Evolutionary conservation across 1,140 invertebrate species (phyloP).

Genomic region (Teleogryllus occipitalis): DNA sequence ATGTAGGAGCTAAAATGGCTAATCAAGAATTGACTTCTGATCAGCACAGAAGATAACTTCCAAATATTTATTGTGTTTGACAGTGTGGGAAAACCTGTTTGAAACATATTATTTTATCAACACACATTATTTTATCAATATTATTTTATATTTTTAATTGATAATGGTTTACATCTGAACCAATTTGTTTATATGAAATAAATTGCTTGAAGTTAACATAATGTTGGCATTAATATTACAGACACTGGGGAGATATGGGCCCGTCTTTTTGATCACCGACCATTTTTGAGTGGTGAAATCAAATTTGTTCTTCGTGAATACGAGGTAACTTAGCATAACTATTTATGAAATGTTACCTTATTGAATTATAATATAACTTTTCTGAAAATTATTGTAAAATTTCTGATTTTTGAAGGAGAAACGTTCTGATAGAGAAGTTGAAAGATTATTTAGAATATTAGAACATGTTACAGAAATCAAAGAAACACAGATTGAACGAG

Average conservation of each 20-base stretch:
- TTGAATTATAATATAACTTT: slow-evolving; percentile 11
- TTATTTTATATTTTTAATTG: too few species aligned
- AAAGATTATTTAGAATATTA: slow-evolving; percentile 64
- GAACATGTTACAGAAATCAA: slow-evolving; percentile 69
- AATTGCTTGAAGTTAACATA: too few species aligned
- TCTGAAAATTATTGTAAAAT: slow-evolving; percentile 11
- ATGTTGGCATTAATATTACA: slow-evolving; percentile 32
- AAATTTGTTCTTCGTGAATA: slow-evolving; percentile 73
- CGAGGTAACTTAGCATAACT: slow-evolving; percentile 48
- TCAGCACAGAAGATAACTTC: too few species aligned
- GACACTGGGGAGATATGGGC: slow-evolving; percentile 74
- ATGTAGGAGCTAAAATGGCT: too few species aligned
- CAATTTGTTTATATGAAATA: too few species aligned
- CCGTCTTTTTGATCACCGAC: slow-evolving; percentile 74
- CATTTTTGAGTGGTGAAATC: slow-evolving; percentile 75
- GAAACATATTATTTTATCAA: too few species aligned
- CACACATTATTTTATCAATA: too few species aligned
- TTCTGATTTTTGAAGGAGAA: slow-evolving; percentile 46
- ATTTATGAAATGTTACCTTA: background rate
- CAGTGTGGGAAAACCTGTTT: too few species aligned
- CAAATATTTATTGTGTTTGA: too few species aligned
- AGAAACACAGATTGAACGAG: slow-evolving; percentile 56
- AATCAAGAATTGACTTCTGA: too few species aligned
- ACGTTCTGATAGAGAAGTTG: slow-evolving; percentile 66
- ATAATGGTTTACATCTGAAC: too few species aligned